phyloP scores from a whole-genome alignment of 2,888 invertebrate genomes.

The Epinotia demarniana region DNA sequence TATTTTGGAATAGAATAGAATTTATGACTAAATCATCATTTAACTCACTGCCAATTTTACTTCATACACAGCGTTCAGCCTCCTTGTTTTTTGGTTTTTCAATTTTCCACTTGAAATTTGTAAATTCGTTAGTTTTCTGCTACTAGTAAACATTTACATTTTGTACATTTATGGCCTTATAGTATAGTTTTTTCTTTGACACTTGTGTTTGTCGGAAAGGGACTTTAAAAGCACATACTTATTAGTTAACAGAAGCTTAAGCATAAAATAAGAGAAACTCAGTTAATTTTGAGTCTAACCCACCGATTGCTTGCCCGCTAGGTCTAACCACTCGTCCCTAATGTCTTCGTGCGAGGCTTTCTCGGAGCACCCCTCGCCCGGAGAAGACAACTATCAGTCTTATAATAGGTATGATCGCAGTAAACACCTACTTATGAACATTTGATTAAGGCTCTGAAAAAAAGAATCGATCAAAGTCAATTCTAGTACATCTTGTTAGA shows the following conservation, averaged over 20 bases:
- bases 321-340: conserved; percentile 80
- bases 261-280: too few species aligned
- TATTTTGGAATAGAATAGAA: too few species aligned
- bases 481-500: too few species aligned
- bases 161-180: too few species aligned
- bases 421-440: not conserved
- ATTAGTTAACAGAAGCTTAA: too few species aligned
- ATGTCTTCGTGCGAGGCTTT: conserved; percentile 82
- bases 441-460: not conserved
- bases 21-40: not conserved
- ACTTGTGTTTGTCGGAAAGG: too few species aligned
- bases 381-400: conserved; percentile 80
- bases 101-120: too few species aligned
- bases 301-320: conserved; percentile 44
- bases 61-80: not conserved
- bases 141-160: too few species aligned
- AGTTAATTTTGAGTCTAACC: not conserved
- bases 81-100: not conserved
- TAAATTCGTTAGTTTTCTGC: too few species aligned
- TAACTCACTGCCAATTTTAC: not conserved
- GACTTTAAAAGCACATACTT: too few species aligned
- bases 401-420: conserved; percentile 73
- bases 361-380: conserved; percentile 79
- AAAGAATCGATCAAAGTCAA: too few species aligned
- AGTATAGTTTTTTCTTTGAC: too few species aligned